Percentiles rank a stretch among this genome's conserved stretches.
phyloP scores from a whole-genome alignment of 2,888 invertebrate species.

The Eristalinus aeneus region DNA sequence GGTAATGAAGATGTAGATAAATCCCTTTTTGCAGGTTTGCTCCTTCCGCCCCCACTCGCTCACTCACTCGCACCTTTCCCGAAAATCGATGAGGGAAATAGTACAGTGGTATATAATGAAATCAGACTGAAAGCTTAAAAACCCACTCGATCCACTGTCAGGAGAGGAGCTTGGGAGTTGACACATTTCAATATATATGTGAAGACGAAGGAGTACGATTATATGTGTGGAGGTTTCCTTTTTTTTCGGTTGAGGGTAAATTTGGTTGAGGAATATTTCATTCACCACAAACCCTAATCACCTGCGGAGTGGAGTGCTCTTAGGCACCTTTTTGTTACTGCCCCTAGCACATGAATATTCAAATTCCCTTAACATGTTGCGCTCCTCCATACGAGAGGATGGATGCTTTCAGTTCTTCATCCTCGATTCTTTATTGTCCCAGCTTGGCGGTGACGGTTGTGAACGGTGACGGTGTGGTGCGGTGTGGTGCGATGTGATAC shows the following conservation, averaged over 20 bases:
- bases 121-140: conserved; percentile 12
- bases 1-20: conserved; percentile 70
- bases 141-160: conserved; percentile 43
- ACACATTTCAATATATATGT: conserved; percentile 5
- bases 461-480: too few species aligned
- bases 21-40: conserved; percentile 65
- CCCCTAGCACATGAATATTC: conserved; percentile 63
- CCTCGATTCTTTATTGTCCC: conserved; percentile 2
- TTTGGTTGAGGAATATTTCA: conserved; percentile 45
- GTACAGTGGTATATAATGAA: conserved; percentile 19
- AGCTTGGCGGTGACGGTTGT: not conserved
- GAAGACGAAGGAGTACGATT: not conserved
- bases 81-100: conserved; percentile 31
- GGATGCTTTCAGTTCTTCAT: conserved; percentile 24
- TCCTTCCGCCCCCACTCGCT: conserved; percentile 39
- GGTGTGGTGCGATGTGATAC: too few species aligned
- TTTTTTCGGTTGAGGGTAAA: conserved; percentile 10
- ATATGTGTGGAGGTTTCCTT: conserved; percentile 16
- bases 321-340: conserved; percentile 51
- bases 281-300: conserved; percentile 69
- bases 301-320: conserved; percentile 67
- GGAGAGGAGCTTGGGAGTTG: conserved; percentile 27
- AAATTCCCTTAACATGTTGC: conserved; percentile 70
- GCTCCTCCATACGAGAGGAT: conserved; percentile 1
- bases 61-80: conserved; percentile 19